A percentile compares a stretch with the other conserved stretches of the same genome.
phyloP scores from a whole-genome alignment of 2,113 vertebrate species.

The Engraulis encrasicolus region DNA sequence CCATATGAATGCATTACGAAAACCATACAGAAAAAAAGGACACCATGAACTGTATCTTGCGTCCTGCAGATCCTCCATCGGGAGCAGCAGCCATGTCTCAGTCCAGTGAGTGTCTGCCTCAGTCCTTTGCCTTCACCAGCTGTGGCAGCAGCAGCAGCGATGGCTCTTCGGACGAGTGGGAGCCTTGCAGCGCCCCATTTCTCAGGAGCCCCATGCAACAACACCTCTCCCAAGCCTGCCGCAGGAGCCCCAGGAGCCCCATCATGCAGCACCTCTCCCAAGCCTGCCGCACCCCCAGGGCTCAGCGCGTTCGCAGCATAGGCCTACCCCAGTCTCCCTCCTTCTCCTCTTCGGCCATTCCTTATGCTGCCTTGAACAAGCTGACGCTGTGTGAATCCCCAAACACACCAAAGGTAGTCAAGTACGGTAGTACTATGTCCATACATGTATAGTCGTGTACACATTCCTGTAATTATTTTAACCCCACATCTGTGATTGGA shows the following conservation, averaged over 20 bases:
- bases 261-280: constrained; percentile 32
- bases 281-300: constrained; percentile 60
- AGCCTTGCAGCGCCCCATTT: neutral
- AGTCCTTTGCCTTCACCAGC: constrained; percentile 81
- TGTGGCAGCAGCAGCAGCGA: constrained; percentile 79
- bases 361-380: constrained; percentile 77
- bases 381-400: constrained; percentile 80
- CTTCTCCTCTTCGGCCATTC: constrained; percentile 74
- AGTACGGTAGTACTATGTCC: no score
- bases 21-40: no score
- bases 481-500: neutral
- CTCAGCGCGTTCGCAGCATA: constrained; percentile 53
- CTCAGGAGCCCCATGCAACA: neutral
- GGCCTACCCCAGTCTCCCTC: constrained; percentile 55
- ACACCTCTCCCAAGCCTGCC: neutral
- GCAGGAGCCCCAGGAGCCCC: neutral
- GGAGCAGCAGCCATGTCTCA: constrained; percentile 57
- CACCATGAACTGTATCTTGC: neutral
- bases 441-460: neutral
- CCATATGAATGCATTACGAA: no score
- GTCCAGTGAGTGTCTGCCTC: constrained; percentile 63
- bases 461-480: neutral
- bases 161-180: constrained; percentile 66
- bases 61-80: neutral
- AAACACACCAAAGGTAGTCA: constrained; percentile 84